Evolutionary conservation across 2,888 invertebrate species (phyloP).

Genomic region (Chesias legatella): DNA sequence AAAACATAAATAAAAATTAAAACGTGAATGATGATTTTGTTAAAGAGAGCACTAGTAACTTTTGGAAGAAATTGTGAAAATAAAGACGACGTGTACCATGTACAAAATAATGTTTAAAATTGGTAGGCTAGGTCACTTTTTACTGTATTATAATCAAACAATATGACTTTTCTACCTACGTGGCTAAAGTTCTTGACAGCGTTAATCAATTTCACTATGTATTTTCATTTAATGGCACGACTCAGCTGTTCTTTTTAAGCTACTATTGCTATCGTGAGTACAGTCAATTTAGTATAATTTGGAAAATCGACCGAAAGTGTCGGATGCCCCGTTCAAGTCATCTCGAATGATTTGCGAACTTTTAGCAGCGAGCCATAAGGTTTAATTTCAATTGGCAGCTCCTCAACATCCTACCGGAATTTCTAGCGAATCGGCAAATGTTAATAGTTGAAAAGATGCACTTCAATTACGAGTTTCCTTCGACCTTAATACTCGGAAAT

Average conservation of each 20-base stretch:
- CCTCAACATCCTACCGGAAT: slow-evolving; percentile 52
- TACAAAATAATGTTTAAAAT: no score
- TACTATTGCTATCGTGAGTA: slow-evolving; percentile 29
- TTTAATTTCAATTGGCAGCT: slow-evolving; percentile 26
- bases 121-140: no score
- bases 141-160: no score
- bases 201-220: no score
- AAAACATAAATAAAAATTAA: no score
- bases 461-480: slow-evolving; percentile 68
- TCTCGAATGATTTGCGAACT: slow-evolving; percentile 14
- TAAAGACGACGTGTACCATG: no score
- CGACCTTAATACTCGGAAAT: slow-evolving; percentile 64
- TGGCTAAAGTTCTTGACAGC: no score
- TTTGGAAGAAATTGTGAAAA: no score
- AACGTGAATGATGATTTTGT: no score
- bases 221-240: neutral
- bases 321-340: slow-evolving; percentile 32
- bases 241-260: slow-evolving; percentile 4
- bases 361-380: slow-evolving; percentile 18
- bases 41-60: no score
- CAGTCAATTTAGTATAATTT: slow-evolving; percentile 42
- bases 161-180: no score
- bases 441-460: slow-evolving; percentile 67
- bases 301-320: slow-evolving; percentile 48
- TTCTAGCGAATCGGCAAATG: slow-evolving; percentile 70